Conservation (phyloP, 2,113 vertebrate genomes). For the Actenoides lindsayi region DNA sequence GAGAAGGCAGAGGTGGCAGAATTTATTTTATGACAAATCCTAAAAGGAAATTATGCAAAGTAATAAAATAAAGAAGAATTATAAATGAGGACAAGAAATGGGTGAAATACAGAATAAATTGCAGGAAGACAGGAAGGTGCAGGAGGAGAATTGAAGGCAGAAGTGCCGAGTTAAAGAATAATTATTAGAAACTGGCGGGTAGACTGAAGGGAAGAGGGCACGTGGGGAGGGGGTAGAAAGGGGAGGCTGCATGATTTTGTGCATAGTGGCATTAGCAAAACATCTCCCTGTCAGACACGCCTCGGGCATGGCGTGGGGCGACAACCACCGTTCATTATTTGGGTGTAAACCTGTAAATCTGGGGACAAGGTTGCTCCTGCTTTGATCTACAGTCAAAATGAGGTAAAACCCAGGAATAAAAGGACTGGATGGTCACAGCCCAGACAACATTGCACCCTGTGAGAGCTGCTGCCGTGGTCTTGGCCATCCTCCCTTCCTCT, state of each 20-base stretch:
- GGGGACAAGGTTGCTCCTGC: neutral
- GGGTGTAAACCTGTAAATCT: neutral
- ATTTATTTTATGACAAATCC: slow-evolving; percentile 71
- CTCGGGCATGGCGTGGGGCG: neutral
- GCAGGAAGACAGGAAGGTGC: neutral
- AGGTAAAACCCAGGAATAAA: neutral
- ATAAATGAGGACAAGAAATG: slow-evolving; percentile 65
- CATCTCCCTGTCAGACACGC: neutral
- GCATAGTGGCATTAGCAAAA: neutral
- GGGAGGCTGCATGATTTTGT: neutral
- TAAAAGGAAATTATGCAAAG: slow-evolving; percentile 73
- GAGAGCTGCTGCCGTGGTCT: neutral
- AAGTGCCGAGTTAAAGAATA: slow-evolving; percentile 47
- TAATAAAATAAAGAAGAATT: slow-evolving; percentile 75
- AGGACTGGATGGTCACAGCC: neutral
- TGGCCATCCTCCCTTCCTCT: neutral
- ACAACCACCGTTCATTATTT: accelerated
- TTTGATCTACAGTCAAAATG: neutral
- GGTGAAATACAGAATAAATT: slow-evolving; percentile 64
- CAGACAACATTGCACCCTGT: accelerated
- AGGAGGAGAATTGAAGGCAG: slow-evolving; percentile 19
- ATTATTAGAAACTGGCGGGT: slow-evolving; percentile 15
- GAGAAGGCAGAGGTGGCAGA: slow-evolving; percentile 40
- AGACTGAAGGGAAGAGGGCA: neutral
- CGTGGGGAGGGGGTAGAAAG: neutral